These are phyloP conservation scores for Excalfactoria chinensis DNA, from an alignment of 2,113 vertebrate species.

Conservation along the genomic window DNA sequence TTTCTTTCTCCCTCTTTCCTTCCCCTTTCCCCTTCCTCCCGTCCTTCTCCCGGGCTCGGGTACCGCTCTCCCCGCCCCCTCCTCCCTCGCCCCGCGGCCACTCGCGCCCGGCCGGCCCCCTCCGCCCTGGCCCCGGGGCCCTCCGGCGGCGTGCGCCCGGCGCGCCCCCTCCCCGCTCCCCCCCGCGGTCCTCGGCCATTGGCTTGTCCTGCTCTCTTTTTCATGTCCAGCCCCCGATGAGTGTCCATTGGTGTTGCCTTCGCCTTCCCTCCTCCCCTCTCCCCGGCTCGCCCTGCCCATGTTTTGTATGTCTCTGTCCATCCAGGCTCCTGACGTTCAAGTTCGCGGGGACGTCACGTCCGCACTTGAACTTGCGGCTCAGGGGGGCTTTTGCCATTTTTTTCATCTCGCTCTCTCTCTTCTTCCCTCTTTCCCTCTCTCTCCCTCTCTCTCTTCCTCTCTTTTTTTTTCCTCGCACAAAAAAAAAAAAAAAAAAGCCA, in stretches of 20 bases:
- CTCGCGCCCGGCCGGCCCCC: conserved; percentile 47
- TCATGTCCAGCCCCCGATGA: conserved; percentile 97
- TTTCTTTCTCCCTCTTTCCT: neutral
- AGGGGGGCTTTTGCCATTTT: conserved; percentile 99
- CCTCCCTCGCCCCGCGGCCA: conserved; percentile 23
- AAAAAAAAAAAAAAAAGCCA: conserved; percentile 88
- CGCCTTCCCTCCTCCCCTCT: conserved; percentile 94
- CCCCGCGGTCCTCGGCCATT: conserved; percentile 76
- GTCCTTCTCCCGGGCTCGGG: neutral
- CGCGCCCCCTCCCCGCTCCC: conserved; percentile 68
- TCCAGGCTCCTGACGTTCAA: conserved; percentile 99
- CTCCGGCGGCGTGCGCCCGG: conserved; percentile 11
- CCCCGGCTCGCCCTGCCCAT: conserved; percentile 95
- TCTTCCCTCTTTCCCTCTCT: conserved; percentile 44
- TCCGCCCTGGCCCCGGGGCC: conserved; percentile 42
- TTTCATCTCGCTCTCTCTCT: conserved; percentile 89
- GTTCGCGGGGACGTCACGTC: conserved; percentile 99
- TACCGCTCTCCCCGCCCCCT: neutral
- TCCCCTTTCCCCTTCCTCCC: neutral
- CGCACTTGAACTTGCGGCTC: conserved; percentile 99
- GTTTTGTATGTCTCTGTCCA: conserved; percentile 99
- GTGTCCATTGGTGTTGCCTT: conserved; percentile 98
- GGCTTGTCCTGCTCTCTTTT: conserved; percentile 79
- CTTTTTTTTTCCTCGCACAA: neutral
- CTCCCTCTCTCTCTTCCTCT: conserved; percentile 8